A percentile compares a stretch with the other conserved stretches of the same genome.
Conservation (phyloP, 1,140 invertebrate genomes). For the Leptinotarsa texana region DNA sequence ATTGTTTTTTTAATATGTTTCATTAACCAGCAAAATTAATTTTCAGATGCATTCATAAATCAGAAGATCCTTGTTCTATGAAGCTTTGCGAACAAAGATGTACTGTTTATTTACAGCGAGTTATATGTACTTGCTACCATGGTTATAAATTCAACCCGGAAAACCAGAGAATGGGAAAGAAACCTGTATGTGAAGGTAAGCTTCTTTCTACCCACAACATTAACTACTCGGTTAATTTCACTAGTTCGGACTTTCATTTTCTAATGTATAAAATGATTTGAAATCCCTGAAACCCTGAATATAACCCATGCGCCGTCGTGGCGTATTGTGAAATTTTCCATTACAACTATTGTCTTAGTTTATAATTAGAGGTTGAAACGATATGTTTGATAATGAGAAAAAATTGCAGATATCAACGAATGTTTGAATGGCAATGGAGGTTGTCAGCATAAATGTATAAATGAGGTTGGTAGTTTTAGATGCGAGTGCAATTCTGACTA, state of each 20-base stretch:
- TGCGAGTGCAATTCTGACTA: conserved; percentile 62
- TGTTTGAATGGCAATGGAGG: conserved; percentile 65
- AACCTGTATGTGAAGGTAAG: conserved; percentile 66
- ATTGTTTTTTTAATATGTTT: too few species aligned
- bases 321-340: background rate
- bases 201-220: too few species aligned
- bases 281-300: background rate
- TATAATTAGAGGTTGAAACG: background rate
- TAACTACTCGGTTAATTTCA: too few species aligned
- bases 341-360: background rate
- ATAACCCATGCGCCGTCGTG: background rate
- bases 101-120: conserved; percentile 61
- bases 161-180: conserved; percentile 58
- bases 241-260: too few species aligned
- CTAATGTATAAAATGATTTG: too few species aligned
- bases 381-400: background rate
- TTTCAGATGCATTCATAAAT: conserved; percentile 63
- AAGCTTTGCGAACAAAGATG: conserved; percentile 69
- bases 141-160: conserved; percentile 65
- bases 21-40: too few species aligned
- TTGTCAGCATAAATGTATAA: conserved; percentile 66
- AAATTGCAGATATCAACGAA: conserved; percentile 69
- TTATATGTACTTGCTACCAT: conserved; percentile 67
- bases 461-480: conserved; percentile 62
- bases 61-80: conserved; percentile 65